Evolutionary conservation across 2,888 invertebrate species (phyloP), one percentile per base, ranked within the genome.

Genomic region (Toxonevra muliebris): DNA sequence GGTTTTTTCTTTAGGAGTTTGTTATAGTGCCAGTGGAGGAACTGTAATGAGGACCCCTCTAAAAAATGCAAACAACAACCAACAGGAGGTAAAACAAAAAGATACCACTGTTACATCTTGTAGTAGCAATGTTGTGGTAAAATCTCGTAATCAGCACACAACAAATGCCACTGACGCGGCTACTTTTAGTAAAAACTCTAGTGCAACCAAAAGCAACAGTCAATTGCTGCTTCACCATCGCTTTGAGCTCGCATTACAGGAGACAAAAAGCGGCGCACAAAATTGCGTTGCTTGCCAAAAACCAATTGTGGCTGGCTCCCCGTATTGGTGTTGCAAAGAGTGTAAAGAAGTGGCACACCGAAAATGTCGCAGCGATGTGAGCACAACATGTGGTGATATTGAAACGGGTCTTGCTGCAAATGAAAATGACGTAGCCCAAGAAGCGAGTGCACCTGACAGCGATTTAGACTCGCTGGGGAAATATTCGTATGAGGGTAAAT

Each of bases 311-410:
- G 72, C 75, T 9, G 83, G 83, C 0, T 79, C 80, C 0, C 76
- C 86, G 0, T 84, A 77, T 66, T 85, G 85, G 85, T 77, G 79
- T 17, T 86, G 86, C 70, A 82, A 78, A 60, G 84, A 84, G 64
- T 86, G 86, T 70, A 84, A 84, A 55, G 75, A 69, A 8, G 78
- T 75, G 4, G 77, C 79, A 0, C 86, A 86, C 74, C 78, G 85
- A 8, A 85, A 84, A 68, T 86, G 86, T 59, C 80, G 86, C 0
- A 72, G 80, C 17, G 77, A 79, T 50, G 82, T 84, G 0, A 79
- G 73, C 15, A 76, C 74, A 13, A 64, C 69, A 0, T 86, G 74
- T 13, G 58, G 61, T 15, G 30, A 15, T 48, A 12, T 30, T 17
- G 69, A 73, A n/a, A n/a, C n/a, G n/a, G n/a, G n/a, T n/a, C n/a